Evolutionary conservation across 2,797 vertebrate genomes (phyloP).

Genomic region (Paguma larvata): DNA sequence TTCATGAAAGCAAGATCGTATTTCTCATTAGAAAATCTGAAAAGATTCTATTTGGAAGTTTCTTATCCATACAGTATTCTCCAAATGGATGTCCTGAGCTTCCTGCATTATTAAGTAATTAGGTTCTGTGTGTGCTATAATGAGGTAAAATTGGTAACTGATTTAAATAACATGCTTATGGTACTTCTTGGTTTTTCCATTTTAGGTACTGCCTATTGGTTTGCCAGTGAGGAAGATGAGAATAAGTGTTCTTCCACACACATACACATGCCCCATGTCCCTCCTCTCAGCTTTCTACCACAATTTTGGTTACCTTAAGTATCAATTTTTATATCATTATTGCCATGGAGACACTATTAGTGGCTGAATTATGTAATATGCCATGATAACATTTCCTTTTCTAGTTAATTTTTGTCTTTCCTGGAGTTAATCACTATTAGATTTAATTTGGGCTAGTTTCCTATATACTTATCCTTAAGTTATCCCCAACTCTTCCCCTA

Average conservation of each 20-base stretch:
- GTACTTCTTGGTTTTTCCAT: background rate
- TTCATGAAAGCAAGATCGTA: background rate
- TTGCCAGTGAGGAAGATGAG: background rate
- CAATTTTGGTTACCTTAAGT: background rate
- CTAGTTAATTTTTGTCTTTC: background rate
- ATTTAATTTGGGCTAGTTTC: background rate
- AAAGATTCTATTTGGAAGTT: slow-evolving; percentile 11
- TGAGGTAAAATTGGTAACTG: background rate
- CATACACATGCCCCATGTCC: no score
- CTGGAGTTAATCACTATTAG: background rate
- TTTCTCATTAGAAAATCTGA: slow-evolving; percentile 31
- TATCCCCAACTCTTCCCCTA: background rate
- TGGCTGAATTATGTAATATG: background rate
- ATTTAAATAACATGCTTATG: background rate
- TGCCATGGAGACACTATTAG: background rate
- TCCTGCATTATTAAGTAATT: background rate
- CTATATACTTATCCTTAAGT: background rate
- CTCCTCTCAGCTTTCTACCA: background rate
- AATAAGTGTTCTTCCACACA: background rate
- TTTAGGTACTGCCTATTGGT: background rate
- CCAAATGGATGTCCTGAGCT: background rate
- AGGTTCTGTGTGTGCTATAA: background rate
- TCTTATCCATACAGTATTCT: background rate
- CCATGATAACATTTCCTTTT: background rate
- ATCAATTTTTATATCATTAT: background rate